Evolutionary conservation across 2,888 invertebrate species (phyloP).

Genomic region (Homarus gammarus): DNA sequence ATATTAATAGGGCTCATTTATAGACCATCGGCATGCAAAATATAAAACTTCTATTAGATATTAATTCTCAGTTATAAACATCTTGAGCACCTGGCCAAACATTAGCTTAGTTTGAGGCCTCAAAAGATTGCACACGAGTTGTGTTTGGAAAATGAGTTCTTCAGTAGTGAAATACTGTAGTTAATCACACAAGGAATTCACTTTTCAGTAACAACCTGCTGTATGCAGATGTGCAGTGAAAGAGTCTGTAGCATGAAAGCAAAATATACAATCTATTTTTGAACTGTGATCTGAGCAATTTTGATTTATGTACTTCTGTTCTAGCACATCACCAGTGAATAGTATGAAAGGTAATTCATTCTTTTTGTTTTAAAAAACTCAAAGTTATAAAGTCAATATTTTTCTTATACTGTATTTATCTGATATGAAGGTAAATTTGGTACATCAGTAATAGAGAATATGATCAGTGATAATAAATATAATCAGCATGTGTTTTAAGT

Average conservation of each 20-base stretch:
- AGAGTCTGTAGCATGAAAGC: background rate
- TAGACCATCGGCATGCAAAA: background rate
- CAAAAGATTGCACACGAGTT: background rate
- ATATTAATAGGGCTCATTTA: background rate
- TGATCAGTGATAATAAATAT: background rate
- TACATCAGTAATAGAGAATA: background rate
- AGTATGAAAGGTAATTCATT: background rate
- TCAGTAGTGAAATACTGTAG: background rate
- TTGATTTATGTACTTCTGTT: background rate
- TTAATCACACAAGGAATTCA: background rate
- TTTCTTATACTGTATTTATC: background rate
- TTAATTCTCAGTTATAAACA: background rate
- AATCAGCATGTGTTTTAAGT: background rate
- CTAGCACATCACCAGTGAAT: background rate
- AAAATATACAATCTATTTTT: background rate
- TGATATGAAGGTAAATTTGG: background rate
- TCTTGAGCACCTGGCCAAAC: background rate
- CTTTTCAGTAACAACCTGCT: background rate
- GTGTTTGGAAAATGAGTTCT: background rate
- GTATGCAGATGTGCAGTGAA: background rate
- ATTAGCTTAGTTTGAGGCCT: background rate
- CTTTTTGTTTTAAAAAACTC: background rate
- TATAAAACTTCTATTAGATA: background rate
- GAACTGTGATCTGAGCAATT: background rate
- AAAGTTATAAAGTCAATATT: background rate